Conservation (phyloP, 2,113 vertebrate species). For the Erpornis zantholeuca region DNA sequence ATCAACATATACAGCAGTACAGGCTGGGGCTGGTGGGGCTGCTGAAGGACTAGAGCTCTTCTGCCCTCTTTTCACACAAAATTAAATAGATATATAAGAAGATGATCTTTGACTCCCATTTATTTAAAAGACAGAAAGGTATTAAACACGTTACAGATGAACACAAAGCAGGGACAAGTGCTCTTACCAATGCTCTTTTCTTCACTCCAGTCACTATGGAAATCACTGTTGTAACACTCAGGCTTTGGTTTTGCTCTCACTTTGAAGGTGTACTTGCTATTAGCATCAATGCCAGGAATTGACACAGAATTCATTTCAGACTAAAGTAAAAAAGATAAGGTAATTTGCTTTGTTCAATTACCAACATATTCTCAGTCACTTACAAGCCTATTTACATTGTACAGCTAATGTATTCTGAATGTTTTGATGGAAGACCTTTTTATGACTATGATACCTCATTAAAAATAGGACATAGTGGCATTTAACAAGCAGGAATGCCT, state of each 20-base stretch:
- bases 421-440: neutral
- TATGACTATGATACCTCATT: neutral
- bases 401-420: neutral
- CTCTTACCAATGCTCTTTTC: constrained; percentile 43
- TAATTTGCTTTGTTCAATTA: neutral
- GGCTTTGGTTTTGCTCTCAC: constrained; percentile 28
- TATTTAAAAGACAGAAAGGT: neutral
- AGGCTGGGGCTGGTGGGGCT: neutral
- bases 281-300: neutral
- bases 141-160: neutral
- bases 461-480: neutral
- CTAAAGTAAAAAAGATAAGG: neutral
- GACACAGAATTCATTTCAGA: neutral
- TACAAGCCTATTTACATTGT: neutral
- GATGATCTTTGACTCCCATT: neutral
- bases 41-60: neutral
- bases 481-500: neutral
- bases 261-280: constrained; percentile 13
- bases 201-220: constrained; percentile 64
- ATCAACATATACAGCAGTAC: accelerated
- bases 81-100: neutral
- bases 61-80: neutral
- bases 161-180: neutral
- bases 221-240: neutral
- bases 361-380: neutral